Percentiles rank a stretch among this genome's conserved stretches.
Conservation (phyloP, 2,797 vertebrate genomes). For the Epinephelus coioides region DNA sequence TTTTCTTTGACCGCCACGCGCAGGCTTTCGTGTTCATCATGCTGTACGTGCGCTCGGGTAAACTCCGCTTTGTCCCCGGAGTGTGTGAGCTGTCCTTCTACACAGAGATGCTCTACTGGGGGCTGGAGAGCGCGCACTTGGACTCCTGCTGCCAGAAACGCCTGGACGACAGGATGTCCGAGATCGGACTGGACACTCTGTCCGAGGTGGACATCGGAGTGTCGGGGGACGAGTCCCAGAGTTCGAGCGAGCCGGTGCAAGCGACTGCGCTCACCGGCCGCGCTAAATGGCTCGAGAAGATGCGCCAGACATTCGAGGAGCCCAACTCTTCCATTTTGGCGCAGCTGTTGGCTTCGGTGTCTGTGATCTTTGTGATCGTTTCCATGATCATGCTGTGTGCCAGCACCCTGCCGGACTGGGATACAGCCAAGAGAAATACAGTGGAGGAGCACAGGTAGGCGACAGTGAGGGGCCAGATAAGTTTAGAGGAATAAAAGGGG, state of each 20-base stretch:
- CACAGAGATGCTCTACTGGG: constrained; percentile 99
- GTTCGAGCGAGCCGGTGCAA: constrained; percentile 56
- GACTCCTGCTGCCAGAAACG: constrained; percentile 98
- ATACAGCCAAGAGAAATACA: constrained; percentile 93
- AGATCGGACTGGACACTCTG: constrained; percentile 90
- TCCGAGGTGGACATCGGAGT: constrained; percentile 84
- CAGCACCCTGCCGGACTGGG: constrained; percentile 98
- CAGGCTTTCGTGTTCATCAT: constrained; percentile 98
- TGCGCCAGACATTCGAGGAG: constrained; percentile 96
- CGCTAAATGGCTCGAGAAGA: constrained; percentile 92
- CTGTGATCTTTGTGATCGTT: constrained; percentile 96
- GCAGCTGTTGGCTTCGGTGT: constrained; percentile 95
- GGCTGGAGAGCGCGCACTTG: constrained; percentile 95
- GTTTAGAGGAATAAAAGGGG: constrained; percentile 8
- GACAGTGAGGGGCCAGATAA: constrained; percentile 53
- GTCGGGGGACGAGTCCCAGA: constrained; percentile 80
- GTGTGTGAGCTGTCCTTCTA: constrained; percentile 99
- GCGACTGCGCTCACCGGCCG: constrained; percentile 76
- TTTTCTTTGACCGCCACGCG: constrained; percentile 98
- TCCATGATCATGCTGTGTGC: constrained; percentile 98
- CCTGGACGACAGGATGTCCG: constrained; percentile 97
- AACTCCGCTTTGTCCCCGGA: constrained; percentile 95
- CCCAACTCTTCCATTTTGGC: constrained; percentile 95
- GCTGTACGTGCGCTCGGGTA: constrained; percentile 97
- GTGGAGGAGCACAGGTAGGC: constrained; percentile 98